Evolutionary conservation across 2,113 vertebrate genomes (phyloP).

Genomic region (Orthonyx spaldingii): DNA sequence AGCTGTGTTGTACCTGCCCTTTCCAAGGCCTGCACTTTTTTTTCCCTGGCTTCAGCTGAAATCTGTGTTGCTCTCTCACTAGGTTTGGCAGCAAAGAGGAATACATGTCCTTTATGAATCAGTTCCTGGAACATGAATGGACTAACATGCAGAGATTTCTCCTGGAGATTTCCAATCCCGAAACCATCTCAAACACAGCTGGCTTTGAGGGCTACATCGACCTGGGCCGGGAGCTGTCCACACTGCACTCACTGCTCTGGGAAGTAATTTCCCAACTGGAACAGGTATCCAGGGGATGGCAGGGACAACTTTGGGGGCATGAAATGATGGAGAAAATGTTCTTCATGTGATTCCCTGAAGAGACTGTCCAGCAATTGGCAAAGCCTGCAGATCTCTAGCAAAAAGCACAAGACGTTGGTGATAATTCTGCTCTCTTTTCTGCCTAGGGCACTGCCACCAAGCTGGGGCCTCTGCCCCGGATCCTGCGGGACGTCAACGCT

Average conservation of each 20-base stretch:
- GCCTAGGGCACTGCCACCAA: constrained; percentile 83
- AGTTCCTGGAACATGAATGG: constrained; percentile 96
- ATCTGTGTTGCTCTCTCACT: neutral
- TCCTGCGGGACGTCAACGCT: constrained; percentile 88
- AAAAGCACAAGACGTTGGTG: neutral
- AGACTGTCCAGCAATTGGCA: neutral
- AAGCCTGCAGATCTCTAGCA: neutral
- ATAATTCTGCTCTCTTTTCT: neutral
- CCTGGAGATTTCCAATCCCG: constrained; percentile 93
- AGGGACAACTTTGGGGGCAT: neutral
- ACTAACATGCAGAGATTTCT: constrained; percentile 96
- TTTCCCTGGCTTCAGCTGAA: neutral
- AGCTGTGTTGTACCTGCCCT: fast-evolving
- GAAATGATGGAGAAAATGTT: neutral
- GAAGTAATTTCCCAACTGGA: constrained; percentile 92
- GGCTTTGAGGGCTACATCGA: constrained; percentile 98
- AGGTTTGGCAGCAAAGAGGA: constrained; percentile 98
- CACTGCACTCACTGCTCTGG: constrained; percentile 89
- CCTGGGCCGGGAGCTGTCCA: constrained; percentile 92
- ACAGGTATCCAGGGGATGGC: constrained; percentile 71
- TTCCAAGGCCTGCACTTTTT: neutral
- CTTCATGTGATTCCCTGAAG: neutral
- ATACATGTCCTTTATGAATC: constrained; percentile 99
- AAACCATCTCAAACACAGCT: constrained; percentile 93
- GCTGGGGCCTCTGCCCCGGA: constrained; percentile 91